Evolutionary conservation across 2,797 vertebrate genomes (phyloP).

Genomic region (Pristis pectinata): DNA sequence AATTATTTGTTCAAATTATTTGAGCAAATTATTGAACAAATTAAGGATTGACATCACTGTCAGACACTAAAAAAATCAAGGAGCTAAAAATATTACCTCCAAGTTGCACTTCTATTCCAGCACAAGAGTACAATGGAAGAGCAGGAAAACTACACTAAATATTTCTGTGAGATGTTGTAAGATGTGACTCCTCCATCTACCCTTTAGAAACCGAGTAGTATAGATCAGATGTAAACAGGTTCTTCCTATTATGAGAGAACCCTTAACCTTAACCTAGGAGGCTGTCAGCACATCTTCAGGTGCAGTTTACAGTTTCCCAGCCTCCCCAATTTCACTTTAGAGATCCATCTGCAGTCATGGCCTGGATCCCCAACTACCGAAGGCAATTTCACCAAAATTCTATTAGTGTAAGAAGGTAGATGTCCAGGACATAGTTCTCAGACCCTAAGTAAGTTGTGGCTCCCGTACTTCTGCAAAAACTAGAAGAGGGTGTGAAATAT

Average conservation of each 20-base stretch:
- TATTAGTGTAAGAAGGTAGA: background rate
- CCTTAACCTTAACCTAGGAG: background rate
- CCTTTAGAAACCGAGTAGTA: background rate
- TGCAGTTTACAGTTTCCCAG: background rate
- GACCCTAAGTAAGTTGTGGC: background rate
- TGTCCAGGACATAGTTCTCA: background rate
- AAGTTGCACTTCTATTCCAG: background rate
- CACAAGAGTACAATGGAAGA: background rate
- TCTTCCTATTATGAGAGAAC: background rate
- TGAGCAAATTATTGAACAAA: no score
- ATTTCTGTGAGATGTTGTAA: background rate
- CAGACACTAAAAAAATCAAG: background rate
- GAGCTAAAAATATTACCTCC: background rate
- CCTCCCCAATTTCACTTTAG: background rate
- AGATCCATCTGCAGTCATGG: background rate
- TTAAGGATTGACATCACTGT: background rate
- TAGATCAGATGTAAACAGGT: background rate
- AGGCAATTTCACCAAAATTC: background rate
- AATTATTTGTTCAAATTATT: no score
- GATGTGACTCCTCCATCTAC: background rate
- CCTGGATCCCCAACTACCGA: background rate
- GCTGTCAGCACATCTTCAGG: background rate
- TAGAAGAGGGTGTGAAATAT: background rate
- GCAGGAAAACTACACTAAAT: background rate
- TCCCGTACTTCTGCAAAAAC: background rate